Evolutionary conservation across 2,113 vertebrate genomes (phyloP).

Genomic region (Chaetura pelagica): DNA sequence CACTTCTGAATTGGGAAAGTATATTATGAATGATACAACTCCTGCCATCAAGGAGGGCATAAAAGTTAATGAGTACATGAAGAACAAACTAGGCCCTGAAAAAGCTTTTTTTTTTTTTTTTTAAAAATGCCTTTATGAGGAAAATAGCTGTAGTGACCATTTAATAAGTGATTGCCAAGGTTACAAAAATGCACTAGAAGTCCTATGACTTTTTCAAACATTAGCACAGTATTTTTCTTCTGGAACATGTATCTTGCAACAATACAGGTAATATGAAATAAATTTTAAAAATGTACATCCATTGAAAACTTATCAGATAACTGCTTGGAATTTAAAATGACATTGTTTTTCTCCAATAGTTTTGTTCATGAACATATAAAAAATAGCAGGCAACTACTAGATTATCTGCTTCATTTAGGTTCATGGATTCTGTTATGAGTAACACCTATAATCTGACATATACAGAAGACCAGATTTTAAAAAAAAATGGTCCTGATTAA

Average conservation of each 20-base stretch:
- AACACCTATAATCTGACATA: neutral
- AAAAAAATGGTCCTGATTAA: neutral
- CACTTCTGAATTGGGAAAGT: neutral
- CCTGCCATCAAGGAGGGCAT: neutral
- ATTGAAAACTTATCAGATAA: neutral
- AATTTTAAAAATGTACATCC: neutral
- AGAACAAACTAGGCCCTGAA: neutral
- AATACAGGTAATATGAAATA: neutral
- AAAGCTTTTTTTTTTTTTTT: neutral
- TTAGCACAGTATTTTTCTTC: neutral
- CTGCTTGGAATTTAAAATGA: neutral
- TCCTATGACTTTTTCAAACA: neutral
- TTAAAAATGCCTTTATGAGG: neutral
- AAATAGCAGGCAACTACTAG: neutral
- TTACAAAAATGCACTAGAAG: neutral
- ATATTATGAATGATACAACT: neutral
- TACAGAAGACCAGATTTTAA: neutral
- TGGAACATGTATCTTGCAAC: neutral
- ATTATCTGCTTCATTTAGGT: neutral
- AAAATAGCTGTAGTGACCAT: neutral
- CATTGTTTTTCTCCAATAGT: neutral
- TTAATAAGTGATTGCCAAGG: neutral
- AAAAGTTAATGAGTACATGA: neutral
- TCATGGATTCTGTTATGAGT: neutral
- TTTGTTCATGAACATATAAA: neutral